Evolutionary conservation across 2,113 vertebrate genomes (phyloP).

Genomic region (Takifugu bimaculatus): DNA sequence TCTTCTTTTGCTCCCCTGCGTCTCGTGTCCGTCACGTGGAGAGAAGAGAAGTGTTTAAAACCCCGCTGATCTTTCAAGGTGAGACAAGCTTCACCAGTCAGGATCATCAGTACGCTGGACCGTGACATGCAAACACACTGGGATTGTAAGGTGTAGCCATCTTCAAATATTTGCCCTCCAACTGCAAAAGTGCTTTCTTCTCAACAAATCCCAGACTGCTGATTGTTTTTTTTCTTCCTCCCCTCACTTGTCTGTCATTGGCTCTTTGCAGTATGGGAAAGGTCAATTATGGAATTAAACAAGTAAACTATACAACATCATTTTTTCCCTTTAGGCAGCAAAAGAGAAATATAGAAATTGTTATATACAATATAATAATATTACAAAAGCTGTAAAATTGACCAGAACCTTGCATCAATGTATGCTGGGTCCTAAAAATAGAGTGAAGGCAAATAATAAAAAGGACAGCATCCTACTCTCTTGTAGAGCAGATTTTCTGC

Average conservation of each 20-base stretch:
- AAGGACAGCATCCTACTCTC: neutral
- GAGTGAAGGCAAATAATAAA: constrained; percentile 7
- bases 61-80: constrained; percentile 49
- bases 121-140: constrained; percentile 15
- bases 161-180: constrained; percentile 58
- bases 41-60: constrained; percentile 47
- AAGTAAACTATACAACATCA: constrained; percentile 19
- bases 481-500: too few relatives aligned
- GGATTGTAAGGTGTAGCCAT: constrained; percentile 26
- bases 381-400: neutral
- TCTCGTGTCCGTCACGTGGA: constrained; percentile 48
- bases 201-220: constrained; percentile 57
- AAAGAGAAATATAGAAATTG: neutral
- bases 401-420: neutral
- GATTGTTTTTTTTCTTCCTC: constrained; percentile 41
- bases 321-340: too few relatives aligned
- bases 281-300: constrained; percentile 18
- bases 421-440: neutral
- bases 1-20: neutral
- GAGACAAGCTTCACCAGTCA: constrained; percentile 10
- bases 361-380: neutral
- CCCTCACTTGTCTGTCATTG: constrained; percentile 22
- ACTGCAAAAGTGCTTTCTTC: constrained; percentile 39
- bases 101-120: constrained; percentile 35
- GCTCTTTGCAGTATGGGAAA: constrained; percentile 35